Evolutionary conservation across 2,113 vertebrate genomes (phyloP).

Genomic region (Todiramphus saurophagus): DNA sequence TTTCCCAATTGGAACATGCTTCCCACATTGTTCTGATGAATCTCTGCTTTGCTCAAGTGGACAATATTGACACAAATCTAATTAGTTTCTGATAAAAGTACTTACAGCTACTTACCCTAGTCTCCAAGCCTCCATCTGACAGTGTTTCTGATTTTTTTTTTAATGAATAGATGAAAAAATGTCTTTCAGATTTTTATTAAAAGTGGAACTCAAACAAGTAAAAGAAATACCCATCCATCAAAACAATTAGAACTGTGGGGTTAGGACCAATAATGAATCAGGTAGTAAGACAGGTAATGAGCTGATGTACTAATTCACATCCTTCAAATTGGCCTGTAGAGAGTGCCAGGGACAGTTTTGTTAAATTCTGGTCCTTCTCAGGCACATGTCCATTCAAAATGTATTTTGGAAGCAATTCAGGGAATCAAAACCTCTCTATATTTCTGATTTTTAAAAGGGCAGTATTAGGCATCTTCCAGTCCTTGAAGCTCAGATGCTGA

Average conservation of each 20-base stretch:
- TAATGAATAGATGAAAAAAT: not conserved
- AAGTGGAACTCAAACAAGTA: not conserved
- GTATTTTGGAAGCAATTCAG: not conserved
- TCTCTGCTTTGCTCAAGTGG: not conserved
- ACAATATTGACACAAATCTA: constrained; percentile 7
- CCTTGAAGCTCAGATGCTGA: not conserved
- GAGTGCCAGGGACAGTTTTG: not conserved
- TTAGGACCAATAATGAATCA: not conserved
- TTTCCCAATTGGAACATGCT: not conserved
- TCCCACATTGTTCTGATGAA: not conserved
- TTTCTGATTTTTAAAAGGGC: not conserved
- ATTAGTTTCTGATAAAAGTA: constrained; percentile 15
- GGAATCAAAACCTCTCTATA: not conserved
- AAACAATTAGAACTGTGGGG: not conserved
- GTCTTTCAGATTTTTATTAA: not conserved
- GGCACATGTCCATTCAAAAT: not conserved
- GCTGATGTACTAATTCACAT: not conserved
- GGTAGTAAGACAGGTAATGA: not conserved
- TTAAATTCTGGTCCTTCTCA: not conserved
- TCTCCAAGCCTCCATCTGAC: not conserved
- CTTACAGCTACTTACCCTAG: not conserved
- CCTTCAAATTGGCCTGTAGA: not conserved
- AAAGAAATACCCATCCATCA: not conserved
- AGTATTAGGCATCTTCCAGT: not conserved
- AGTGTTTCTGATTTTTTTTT: not conserved